These are phyloP conservation scores for Turritopsis rubra DNA, from an alignment of 30 jellyfish, hydroid and myxozoan species.

Conservation along the genomic window DNA sequence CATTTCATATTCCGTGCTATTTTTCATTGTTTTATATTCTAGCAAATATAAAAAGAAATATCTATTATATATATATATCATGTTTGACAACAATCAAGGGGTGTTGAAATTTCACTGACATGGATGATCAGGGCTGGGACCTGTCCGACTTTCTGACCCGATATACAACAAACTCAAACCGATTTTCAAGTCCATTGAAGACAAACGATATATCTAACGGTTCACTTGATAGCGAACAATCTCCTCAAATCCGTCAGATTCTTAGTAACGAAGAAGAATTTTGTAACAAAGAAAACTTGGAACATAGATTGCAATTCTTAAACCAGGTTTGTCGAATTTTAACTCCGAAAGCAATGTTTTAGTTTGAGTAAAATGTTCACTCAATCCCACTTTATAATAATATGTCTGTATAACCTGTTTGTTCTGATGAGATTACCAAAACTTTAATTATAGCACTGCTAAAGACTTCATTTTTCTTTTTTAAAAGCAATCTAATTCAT, in stretches of 20 bases:
- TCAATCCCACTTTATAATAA: too few species aligned
- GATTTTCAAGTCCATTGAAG: neutral
- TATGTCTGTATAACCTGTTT: too few species aligned
- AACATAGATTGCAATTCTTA: constrained; percentile 58
- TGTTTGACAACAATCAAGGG: too few species aligned
- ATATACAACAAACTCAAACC: constrained; percentile 28
- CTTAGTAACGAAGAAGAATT: constrained; percentile 40
- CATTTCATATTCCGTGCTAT: too few species aligned
- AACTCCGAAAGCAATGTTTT: neutral
- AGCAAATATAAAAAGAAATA: too few species aligned
- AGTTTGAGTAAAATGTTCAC: too few species aligned
- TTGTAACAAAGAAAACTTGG: constrained; percentile 58
- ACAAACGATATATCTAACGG: neutral
- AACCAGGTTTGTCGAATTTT: constrained; percentile 48
- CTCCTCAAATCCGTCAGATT: constrained; percentile 2
- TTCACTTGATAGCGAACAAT: neutral
- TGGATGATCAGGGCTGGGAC: constrained; percentile 29
- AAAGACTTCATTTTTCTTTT: too few species aligned
- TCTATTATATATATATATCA: too few species aligned
- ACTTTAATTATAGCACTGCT: too few species aligned
- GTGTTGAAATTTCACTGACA: neutral
- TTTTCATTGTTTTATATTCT: too few species aligned
- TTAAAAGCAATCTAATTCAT: too few species aligned
- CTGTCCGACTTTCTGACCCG: constrained; percentile 29
- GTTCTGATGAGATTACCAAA: too few species aligned